Evolutionary conservation across 2,888 invertebrate genomes (phyloP), one percentile per base, ranked within the genome.

Genomic region (Torymus aiolomorphi): DNA sequence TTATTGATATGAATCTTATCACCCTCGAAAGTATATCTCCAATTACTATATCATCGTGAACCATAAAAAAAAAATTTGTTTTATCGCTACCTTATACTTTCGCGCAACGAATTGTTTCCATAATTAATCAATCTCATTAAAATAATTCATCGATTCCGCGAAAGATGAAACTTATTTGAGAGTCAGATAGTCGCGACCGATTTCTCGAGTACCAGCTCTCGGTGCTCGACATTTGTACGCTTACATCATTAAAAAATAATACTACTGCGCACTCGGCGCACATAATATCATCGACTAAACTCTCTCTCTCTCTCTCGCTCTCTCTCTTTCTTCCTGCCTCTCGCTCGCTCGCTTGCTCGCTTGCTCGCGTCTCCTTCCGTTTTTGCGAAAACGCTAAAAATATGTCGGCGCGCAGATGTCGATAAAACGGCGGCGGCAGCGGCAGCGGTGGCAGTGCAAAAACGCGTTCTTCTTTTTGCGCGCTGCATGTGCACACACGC

Each of bases 301-400:
- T 42, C 42, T 42, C 42, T 10, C 8, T 42, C 42, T 42, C 42
- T 8, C 8, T 42, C 8, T 8, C 42, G 1, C 42, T 42, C 42
- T 0, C 42, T 42, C 42, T 5, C 8, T 42, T n/a, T n/a, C n/a
- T n/a, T 10, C 8, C 42, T 42, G 8, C 8, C 1, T 10, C 8
- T 8, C 42, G 1, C 42, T 42, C 42, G 8, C 42, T 42, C 42
- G 42, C 8, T 42, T 8, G 8, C 42, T 42, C 42, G 42, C 8
- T 42, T 8, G 42, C 42, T 42, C 42, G 42, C 4, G 42, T 42
- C 42, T 42, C 42, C 42, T 42, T 42, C 42, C 42, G 42, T 73
- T 63, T 69, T 63, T 54, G 42, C 54, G 16, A 54, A 77, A 66
- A 16, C 12, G n/a, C 20, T 77, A 78, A 77, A 74, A 42, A 42